Evolutionary conservation across 2,888 invertebrate species (phyloP).

Genomic region (Dryocosmus kuriphilus): DNA sequence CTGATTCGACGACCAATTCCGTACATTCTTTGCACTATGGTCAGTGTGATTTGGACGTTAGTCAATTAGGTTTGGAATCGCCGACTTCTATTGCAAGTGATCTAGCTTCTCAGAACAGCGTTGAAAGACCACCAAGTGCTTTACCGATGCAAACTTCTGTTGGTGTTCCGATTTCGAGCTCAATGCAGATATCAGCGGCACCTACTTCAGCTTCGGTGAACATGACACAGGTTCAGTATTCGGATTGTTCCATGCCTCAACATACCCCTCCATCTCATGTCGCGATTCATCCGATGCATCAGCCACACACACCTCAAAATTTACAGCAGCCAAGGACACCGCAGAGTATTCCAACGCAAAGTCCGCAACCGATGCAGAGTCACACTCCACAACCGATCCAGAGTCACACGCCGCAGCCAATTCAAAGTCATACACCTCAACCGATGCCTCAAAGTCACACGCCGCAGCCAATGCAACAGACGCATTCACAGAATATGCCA

Average conservation of each 20-base stretch:
- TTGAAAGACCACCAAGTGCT: conserved; percentile 82
- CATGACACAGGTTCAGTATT: conserved; percentile 78
- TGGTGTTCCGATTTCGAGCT: conserved; percentile 62
- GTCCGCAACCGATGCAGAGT: conserved; percentile 77
- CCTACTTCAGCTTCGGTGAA: conserved; percentile 66
- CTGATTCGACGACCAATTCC: conserved; percentile 90
- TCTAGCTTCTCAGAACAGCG: conserved; percentile 87
- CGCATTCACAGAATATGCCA: conserved; percentile 55
- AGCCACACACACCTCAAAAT: conserved; percentile 75
- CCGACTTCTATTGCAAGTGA: conserved; percentile 93
- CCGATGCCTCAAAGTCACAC: conserved; percentile 69
- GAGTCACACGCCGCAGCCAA: conserved; percentile 72
- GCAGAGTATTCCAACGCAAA: conserved; percentile 71
- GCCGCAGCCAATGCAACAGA: conserved; percentile 73
- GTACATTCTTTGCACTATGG: conserved; percentile 89
- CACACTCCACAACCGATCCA: conserved; percentile 71
- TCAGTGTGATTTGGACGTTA: conserved; percentile 90
- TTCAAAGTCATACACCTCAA: conserved; percentile 72
- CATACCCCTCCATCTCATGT: conserved; percentile 78
- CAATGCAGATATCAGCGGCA: conserved; percentile 66
- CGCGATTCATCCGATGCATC: conserved; percentile 72
- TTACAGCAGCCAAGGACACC: conserved; percentile 77
- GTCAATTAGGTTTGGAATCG: conserved; percentile 91
- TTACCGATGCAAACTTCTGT: conserved; percentile 74
- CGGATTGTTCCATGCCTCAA: conserved; percentile 87